These are phyloP conservation scores for Drosophila aff. DNA, from an alignment of 1,140 invertebrate genomes.

Conservation along the genomic window DNA sequence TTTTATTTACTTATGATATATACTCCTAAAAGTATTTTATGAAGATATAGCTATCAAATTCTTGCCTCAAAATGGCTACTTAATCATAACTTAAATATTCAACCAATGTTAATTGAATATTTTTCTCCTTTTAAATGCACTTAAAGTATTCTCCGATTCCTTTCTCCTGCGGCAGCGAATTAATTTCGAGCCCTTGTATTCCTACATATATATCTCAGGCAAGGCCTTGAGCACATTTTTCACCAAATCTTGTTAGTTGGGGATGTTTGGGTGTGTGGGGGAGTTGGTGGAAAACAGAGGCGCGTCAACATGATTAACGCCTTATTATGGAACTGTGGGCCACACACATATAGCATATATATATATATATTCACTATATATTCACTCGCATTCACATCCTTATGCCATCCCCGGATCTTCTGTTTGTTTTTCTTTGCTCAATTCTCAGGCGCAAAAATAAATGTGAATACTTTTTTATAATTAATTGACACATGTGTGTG, in stretches of 20 bases:
- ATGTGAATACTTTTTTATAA: slow-evolving; percentile 60
- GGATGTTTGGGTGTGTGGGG: slow-evolving; percentile 7
- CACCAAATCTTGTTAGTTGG: slow-evolving; percentile 49
- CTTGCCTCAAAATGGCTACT: neutral
- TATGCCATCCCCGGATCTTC: neutral
- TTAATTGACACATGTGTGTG: slow-evolving; percentile 76
- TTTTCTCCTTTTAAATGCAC: neutral
- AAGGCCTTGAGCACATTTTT: slow-evolving; percentile 57
- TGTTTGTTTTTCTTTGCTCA: slow-evolving; percentile 38
- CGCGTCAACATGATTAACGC: slow-evolving; percentile 75
- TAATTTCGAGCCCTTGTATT: slow-evolving; percentile 34
- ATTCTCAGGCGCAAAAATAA: slow-evolving; percentile 41
- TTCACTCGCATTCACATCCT: slow-evolving; percentile 2
- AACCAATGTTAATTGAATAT: neutral
- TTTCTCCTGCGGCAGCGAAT: slow-evolving; percentile 18
- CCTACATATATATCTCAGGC: slow-evolving; percentile 31
- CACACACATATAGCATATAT: neutral
- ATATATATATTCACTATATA: neutral
- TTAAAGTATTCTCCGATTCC: neutral
- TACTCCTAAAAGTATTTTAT: neutral
- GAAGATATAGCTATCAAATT: neutral
- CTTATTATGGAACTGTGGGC: slow-evolving; percentile 53
- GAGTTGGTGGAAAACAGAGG: slow-evolving; percentile 26
- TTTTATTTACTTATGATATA: neutral
- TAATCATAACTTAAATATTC: neutral